Conservation (phyloP, 2,797 vertebrate genomes). For the Ptychobarbus kaznakovi region DNA sequence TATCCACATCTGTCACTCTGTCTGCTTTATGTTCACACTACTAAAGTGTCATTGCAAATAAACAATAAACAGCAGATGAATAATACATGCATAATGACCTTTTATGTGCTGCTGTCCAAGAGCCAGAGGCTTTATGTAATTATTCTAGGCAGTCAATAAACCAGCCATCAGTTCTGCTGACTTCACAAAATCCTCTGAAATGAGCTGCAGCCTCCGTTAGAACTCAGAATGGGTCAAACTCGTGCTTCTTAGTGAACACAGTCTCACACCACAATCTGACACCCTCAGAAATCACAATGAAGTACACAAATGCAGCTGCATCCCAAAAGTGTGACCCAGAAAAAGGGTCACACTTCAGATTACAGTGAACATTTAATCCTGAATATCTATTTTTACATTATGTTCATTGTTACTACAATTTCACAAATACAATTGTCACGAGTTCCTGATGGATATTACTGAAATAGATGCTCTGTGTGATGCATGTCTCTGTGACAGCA, state of each 20-base stretch:
- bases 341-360: background rate
- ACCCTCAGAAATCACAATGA: background rate
- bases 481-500: background rate
- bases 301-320: background rate
- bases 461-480: background rate
- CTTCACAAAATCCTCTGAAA: constrained; percentile 15
- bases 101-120: background rate
- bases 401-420: background rate
- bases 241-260: background rate
- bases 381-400: background rate
- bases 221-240: constrained; percentile 9
- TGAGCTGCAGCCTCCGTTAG: background rate
- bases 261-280: constrained; percentile 15
- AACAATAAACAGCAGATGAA: constrained; percentile 24
- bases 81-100: background rate
- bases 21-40: background rate
- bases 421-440: background rate
- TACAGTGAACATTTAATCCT: background rate
- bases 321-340: background rate
- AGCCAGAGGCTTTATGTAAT: background rate
- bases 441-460: background rate
- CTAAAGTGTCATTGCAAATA: background rate
- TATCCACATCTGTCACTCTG: background rate
- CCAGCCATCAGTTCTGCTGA: constrained; percentile 13
- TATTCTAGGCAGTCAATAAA: constrained; percentile 26